phyloP scores from a whole-genome alignment of 64 coral and sea anemone species.

The Orbicella faveolata region DNA sequence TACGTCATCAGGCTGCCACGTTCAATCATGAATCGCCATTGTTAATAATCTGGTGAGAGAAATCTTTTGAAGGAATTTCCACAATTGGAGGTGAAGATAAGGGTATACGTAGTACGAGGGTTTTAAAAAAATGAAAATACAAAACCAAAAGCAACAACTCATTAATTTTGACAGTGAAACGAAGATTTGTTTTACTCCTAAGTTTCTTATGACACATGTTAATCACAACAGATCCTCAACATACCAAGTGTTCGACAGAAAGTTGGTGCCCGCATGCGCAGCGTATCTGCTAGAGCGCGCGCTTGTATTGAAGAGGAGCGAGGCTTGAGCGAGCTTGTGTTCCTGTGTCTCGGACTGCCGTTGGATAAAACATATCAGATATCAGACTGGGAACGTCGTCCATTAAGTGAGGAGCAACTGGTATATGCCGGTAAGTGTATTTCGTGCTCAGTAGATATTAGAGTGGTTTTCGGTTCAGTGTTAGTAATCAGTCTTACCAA shows the following conservation, averaged over 20 bases:
- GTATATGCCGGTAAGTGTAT: conserved; percentile 76
- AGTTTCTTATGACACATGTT: not conserved
- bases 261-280: not conserved
- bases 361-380: conserved; percentile 95
- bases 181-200: not conserved
- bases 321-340: conserved; percentile 90
- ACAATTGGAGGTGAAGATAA: too few species aligned
- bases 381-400: conserved; percentile 95
- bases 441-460: too few species aligned
- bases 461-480: too few species aligned
- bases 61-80: too few species aligned
- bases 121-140: too few species aligned
- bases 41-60: too few species aligned
- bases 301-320: conserved; percentile 48
- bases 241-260: conserved; percentile 30
- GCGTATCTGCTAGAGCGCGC: conserved; percentile 8
- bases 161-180: not conserved
- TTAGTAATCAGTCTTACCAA: too few species aligned
- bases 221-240: not conserved
- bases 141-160: too few species aligned
- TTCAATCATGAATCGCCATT: too few species aligned
- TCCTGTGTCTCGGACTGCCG: conserved; percentile 75
- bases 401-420: conserved; percentile 75
- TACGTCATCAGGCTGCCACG: too few species aligned
- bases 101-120: too few species aligned